These are phyloP conservation scores for Nerophis ophidion DNA, from an alignment of 2,113 vertebrate species.

Conservation along the genomic window DNA sequence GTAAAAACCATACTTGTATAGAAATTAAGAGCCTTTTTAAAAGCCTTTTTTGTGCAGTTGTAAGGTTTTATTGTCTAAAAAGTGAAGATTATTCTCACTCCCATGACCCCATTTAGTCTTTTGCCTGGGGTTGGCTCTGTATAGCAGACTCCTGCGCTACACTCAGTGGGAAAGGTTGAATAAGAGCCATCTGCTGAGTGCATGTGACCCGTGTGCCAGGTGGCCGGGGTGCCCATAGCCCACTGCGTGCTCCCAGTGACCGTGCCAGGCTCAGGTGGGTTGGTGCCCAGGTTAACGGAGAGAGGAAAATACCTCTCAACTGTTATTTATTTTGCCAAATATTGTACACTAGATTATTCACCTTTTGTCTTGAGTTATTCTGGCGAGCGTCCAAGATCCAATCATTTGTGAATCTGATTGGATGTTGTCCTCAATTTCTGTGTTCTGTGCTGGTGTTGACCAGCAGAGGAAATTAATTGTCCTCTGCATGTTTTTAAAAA, in stretches of 20 bases:
- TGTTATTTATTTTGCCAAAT: background rate
- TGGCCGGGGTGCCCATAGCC: slow-evolving; percentile 35
- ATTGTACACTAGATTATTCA: background rate
- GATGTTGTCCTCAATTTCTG: background rate
- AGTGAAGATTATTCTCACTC: background rate
- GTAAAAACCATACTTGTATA: no score
- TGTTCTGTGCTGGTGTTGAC: background rate
- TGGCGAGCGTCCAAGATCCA: no score
- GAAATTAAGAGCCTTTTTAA: background rate
- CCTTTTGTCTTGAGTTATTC: background rate
- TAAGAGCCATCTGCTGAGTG: slow-evolving; percentile 50
- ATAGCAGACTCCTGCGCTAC: slow-evolving; percentile 44
- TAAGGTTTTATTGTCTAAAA: background rate
- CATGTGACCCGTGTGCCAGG: slow-evolving; percentile 41
- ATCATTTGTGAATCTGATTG: no score
- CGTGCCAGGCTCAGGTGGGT: slow-evolving; percentile 50
- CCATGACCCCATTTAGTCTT: background rate
- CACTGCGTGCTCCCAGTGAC: slow-evolving; percentile 39
- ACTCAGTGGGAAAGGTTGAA: slow-evolving; percentile 21
- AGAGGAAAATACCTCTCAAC: background rate
- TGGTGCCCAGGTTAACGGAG: slow-evolving; percentile 6
- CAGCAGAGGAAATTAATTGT: background rate
- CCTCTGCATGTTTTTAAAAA: background rate
- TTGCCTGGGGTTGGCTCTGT: no score
- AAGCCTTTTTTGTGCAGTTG: background rate